Conservation (phyloP, 2,888 invertebrate genomes). For the Eristalis intricaria region DNA sequence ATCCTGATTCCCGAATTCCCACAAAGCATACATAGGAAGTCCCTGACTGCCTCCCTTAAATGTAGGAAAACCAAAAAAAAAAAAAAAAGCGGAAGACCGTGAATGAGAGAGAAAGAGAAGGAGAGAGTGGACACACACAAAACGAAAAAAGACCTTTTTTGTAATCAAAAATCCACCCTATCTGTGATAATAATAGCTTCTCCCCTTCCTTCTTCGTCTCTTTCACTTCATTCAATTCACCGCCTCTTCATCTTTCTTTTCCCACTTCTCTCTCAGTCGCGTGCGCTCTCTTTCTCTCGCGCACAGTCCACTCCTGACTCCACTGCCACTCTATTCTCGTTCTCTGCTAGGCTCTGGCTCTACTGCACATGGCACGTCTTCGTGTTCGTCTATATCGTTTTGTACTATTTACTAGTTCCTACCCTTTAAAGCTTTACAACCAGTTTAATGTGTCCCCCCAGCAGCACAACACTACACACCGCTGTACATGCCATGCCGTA, state of each 20-base stretch:
- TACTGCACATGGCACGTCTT: neutral
- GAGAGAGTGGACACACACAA: neutral
- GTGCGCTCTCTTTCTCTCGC: neutral
- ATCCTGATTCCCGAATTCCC: constrained; percentile 30
- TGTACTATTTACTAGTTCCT: constrained; percentile 48
- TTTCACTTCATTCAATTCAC: constrained; percentile 41
- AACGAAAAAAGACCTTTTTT: constrained; percentile 32
- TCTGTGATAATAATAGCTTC: constrained; percentile 58
- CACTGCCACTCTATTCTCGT: neutral
- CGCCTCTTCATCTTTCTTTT: constrained; percentile 10
- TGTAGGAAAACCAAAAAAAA: neutral
- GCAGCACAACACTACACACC: neutral
- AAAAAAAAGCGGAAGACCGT: neutral
- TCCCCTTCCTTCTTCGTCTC: constrained; percentile 36
- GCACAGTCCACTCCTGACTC: neutral
- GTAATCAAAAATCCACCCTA: constrained; percentile 64
- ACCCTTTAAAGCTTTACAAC: constrained; percentile 43
- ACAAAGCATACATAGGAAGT: constrained; percentile 40
- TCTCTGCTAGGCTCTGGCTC: neutral
- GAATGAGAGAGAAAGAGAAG: neutral
- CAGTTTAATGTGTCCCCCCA: constrained; percentile 36
- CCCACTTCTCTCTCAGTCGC: neutral
- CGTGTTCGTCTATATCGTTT: constrained; percentile 4
- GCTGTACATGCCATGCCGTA: neutral
- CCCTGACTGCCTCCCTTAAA: constrained; percentile 57